phyloP scores from a whole-genome alignment of 2,113 vertebrate species.

The Hassar affinis region DNA sequence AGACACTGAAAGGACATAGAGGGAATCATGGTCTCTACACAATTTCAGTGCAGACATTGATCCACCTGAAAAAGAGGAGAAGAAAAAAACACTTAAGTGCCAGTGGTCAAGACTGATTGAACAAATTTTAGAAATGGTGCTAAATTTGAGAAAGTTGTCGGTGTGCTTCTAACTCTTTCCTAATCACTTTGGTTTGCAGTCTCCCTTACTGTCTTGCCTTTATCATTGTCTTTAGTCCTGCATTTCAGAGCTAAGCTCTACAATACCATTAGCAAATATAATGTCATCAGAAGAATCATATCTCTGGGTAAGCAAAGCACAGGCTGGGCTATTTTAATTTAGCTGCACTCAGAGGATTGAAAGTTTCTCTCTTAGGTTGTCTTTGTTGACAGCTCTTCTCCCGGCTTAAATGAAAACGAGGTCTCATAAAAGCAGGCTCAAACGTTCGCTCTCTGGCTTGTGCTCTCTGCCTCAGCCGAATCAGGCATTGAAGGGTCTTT shows the following conservation, averaged over 20 bases:
- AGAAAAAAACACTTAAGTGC: not conserved
- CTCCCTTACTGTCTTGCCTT: not conserved
- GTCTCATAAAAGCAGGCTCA: slow-evolving; percentile 1
- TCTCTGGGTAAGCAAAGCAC: slow-evolving; percentile 41
- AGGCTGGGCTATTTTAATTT: slow-evolving; percentile 26
- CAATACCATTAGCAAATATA: slow-evolving; percentile 42
- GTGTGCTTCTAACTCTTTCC: not conserved
- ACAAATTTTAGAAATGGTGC: not conserved
- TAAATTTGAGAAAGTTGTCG: not conserved
- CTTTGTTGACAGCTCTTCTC: not conserved
- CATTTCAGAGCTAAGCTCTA: slow-evolving; percentile 41
- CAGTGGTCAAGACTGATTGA: slow-evolving; percentile 4
- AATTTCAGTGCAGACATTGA: not conserved
- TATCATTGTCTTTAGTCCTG: slow-evolving; percentile 52
- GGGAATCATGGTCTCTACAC: slow-evolving; percentile 29
- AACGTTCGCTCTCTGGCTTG: not conserved
- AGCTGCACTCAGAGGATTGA: not conserved
- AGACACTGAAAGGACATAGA: slow-evolving; percentile 51
- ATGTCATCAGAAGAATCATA: slow-evolving; percentile 35
- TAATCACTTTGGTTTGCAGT: not conserved
- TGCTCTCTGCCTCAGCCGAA: slow-evolving; percentile 9
- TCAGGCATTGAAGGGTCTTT: slow-evolving; percentile 50
- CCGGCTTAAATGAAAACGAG: not conserved
- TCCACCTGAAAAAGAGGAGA: not conserved
- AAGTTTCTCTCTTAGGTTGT: slow-evolving; percentile 6